Evolutionary conservation across 35 echinoderm and acorn worm species (phyloP), one percentile per base, ranked within the genome.

Genomic region (Amphiura filiformis): DNA sequence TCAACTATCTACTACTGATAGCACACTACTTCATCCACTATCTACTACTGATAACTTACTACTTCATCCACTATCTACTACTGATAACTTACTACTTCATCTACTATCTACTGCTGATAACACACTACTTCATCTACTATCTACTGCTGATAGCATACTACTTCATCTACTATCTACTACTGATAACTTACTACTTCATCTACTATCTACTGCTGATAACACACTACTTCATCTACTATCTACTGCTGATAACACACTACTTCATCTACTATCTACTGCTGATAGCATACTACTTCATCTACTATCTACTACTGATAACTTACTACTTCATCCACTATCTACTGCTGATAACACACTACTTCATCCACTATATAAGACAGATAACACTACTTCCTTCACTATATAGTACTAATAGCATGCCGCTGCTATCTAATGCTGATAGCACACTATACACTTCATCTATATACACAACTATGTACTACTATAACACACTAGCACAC

Each of bases 201-300:
- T 70, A 23, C 26, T 70, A 70, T 70, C 61, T 70, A 70, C 61
- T 70, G 61, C 61, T 70, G 61, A 70, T 70, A 70, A 13, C 41
- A 9, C 41, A 47, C 17, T n/a, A n/a, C n/a, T n/a, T n/a, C n/a
- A n/a, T n/a, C 44, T 52, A 52, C 7, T 20, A 52, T 52, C 7
- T 52, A 52, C 44, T n/a, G n/a, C n/a, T n/a, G n/a, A n/a, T n/a
- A n/a, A n/a, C n/a, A n/a, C n/a, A n/a, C n/a, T n/a, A n/a, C n/a
- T n/a, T n/a, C n/a, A n/a, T n/a, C n/a, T n/a, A n/a, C 41, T 47
- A 47, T 70, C 61, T 70, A 70, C 61, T 70, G 61, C 61, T 70
- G 28, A 70, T 70, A 30, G 61, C 61, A 11, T 3, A 52, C 44
- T 52, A 47, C 41, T 47, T 47, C 41, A 17, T 47, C 41, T 47